Evolutionary conservation across 2,113 vertebrate species (phyloP), one percentile per base, ranked within the genome.

Genomic region (Helogale parvula): DNA sequence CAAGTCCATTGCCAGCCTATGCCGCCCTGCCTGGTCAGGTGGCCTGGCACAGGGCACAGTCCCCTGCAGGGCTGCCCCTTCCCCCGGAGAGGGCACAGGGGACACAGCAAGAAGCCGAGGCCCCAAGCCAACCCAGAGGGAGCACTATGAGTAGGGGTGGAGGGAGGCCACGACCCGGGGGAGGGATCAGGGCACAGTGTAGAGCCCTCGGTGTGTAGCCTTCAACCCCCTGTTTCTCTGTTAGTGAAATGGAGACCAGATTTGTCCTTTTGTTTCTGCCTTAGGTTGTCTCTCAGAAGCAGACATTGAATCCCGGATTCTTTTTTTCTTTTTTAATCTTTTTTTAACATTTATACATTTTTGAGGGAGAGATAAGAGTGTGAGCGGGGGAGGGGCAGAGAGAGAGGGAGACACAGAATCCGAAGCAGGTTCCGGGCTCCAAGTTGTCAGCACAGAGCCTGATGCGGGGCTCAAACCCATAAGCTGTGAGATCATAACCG

Each of bases 91-190:
- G 0, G 3, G 15, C 31, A 14, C 88, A 79, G 33, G 31, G 41
- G 41, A 19, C 9, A 1, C 21, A 4, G 41, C 25, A 0, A 16
- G 63, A 68, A 21, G 76, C 0, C 0, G 19, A 68, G 12, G 63
- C 54, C 35, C 57, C 2, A 57, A 65, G 57, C 4, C 57, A 14
- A 11, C 45, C 83, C 83, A 35, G 29, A 35, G 21, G 45, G 33
- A 16, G 0, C 47, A 13, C 57, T 21, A 8, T 60, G 57, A 21
- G 21, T 21, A 21, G 57, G 54, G 7, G 57, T 60, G 57, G 57
- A 23, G 21, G 57, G 21, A 60, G 57, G 52, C 52, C 52, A 17
- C 52, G 52, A 16, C 66, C 15, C 3, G 16, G 66, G 33, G 68
- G 15, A 35, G 8, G 60, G 88, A 0, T 13, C 57, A 8, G 72